Evolutionary conservation across 2,113 vertebrate species (phyloP).

Genomic region (Paramisgurnus dabryanus): DNA sequence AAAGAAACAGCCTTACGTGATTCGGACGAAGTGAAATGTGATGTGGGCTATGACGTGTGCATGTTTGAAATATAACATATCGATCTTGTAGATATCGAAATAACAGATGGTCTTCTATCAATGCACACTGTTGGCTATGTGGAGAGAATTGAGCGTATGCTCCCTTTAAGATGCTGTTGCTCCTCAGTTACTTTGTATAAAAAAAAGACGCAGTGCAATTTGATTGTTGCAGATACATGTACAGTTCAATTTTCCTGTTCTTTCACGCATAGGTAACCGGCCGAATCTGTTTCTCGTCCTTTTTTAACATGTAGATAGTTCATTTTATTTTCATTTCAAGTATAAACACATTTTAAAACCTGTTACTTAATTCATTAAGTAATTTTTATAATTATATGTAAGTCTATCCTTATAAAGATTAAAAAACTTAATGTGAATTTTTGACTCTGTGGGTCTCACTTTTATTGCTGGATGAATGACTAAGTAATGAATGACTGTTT

Average conservation of each 20-base stretch:
- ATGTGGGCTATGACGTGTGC: constrained; percentile 31
- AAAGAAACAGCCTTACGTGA: constrained; percentile 52
- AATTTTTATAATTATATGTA: constrained; percentile 94
- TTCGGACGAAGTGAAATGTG: constrained; percentile 2
- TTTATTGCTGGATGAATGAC: background rate
- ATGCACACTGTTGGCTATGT: constrained; percentile 48
- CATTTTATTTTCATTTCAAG: constrained; percentile 87
- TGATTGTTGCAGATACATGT: constrained; percentile 78
- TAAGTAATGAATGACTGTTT: background rate
- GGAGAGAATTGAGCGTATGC: constrained; percentile 67
- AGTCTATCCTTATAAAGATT: constrained; percentile 90
- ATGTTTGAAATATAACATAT: constrained; percentile 49
- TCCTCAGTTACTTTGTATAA: constrained; percentile 62
- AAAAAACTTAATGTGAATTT: constrained; percentile 86
- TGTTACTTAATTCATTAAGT: constrained; percentile 90
- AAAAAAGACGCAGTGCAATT: constrained; percentile 74
- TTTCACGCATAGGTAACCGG: constrained; percentile 78
- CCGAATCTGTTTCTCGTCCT: constrained; percentile 70
- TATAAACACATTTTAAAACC: constrained; percentile 84
- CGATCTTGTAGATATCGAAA: constrained; percentile 45
- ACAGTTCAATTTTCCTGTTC: constrained; percentile 84
- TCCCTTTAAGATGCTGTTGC: constrained; percentile 85
- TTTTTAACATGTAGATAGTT: constrained; percentile 86
- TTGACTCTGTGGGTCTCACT: background rate
- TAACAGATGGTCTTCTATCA: constrained; percentile 6